A percentile compares a stretch with the other conserved stretches of the same genome.
phyloP scores from a whole-genome alignment of 2,888 invertebrate genomes.

The Pycnomerus fuliginosus region DNA sequence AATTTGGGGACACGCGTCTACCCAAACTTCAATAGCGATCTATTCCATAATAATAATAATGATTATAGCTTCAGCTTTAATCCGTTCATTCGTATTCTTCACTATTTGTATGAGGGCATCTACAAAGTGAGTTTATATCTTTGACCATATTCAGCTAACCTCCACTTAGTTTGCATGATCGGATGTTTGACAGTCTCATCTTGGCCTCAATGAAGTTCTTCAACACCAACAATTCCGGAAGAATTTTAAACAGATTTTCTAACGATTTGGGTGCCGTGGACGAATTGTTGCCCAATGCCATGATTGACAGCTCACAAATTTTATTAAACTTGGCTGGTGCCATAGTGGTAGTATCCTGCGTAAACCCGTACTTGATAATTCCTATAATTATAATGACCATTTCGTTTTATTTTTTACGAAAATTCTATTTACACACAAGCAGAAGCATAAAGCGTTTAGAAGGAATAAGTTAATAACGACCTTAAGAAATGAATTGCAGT shows the following conservation, averaged over 20 bases:
- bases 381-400: constrained; percentile 66
- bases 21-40: too few species aligned
- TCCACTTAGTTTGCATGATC: constrained; percentile 69
- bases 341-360: constrained; percentile 67
- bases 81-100: constrained; percentile 58
- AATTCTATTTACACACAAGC: constrained; percentile 70
- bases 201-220: constrained; percentile 71
- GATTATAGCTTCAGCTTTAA: constrained; percentile 51
- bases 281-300: constrained; percentile 54
- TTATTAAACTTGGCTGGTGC: constrained; percentile 76
- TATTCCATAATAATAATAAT: constrained; percentile 50
- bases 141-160: too few species aligned
- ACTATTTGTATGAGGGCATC: constrained; percentile 65
- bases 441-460: constrained; percentile 73
- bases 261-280: constrained; percentile 66
- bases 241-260: constrained; percentile 69
- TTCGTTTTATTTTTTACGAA: constrained; percentile 64
- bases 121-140: constrained; percentile 46
- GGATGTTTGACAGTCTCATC: constrained; percentile 72
- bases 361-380: constrained; percentile 67
- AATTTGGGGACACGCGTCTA: too few species aligned
- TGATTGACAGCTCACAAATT: constrained; percentile 57
- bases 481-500: constrained; percentile 13
- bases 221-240: constrained; percentile 70
- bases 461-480: constrained; percentile 60